Base-by-base conservation (phyloP, 1,140 invertebrate genomes). In the Cydia strobilella region DNA sequence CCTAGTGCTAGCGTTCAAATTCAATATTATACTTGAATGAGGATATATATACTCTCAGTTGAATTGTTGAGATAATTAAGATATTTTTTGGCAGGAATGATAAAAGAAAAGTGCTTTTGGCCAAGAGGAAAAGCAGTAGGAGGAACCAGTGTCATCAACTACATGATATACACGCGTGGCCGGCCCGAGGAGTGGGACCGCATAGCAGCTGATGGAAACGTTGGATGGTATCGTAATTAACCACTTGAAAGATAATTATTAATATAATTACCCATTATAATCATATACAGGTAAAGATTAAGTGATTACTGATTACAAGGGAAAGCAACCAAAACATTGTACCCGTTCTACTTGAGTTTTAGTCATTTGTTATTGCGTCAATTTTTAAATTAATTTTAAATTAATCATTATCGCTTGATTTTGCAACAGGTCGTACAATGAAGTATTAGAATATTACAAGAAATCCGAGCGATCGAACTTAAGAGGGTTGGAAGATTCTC, bases 141-240 rank as follows among this genome's bases (percentile, higher is more conserved):
- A 13, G 96, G 97, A 2, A 95, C 94, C 2, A 96, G 95, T 12
- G 94, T 95, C 4, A 94, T 97, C 27, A 97, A 98, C 86, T 96
- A 95, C 51, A 97, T 97, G 96, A 95, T 97, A 9, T 97, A 97
- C 84, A 95, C 96, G 6, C 93, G 97, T 51, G 97, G 97, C 2
- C 96, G 97, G 90, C 93, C 93, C 2, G 84, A 86, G 23, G 96
- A 97, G 80, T 97, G 95, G 82, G 95, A 97, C 84, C 81, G 93
- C 12, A 97, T 96, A 96, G 95, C 94, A 9, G 86, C 85, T 4
- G 90, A 94, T 9, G 96, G 96, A 0, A 94, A 94, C 76, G 77
- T 78, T 0, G 95, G 95, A 9, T 94, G 94, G 89, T 81, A 74
- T 76, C n/a, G 13, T n/a, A n/a, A n/a, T n/a, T n/a, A n/a, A n/a